Base-by-base conservation (phyloP, 2,797 vertebrate species). In the Crenuchus spilurus region DNA sequence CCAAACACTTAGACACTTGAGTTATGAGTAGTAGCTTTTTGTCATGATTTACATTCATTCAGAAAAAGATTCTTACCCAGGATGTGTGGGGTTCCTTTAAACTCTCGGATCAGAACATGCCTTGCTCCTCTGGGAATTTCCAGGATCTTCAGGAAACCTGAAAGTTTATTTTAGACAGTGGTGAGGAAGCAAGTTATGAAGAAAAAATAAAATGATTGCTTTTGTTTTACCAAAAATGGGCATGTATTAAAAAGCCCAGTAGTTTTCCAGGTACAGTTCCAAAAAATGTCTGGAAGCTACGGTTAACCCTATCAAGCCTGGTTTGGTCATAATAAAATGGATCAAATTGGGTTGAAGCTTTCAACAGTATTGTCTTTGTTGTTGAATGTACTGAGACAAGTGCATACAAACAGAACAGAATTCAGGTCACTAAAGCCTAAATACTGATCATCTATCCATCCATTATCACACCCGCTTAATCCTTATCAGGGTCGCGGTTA, bases 71-170 rank as follows among this genome's bases (percentile, higher is more conserved):
- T 10, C 74, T 71, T 90, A 99, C 98, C 96, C 0, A 99, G 90
- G 82, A 94, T 88, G 76, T 99, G 96, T 74, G 89, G 84, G 0
- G 93, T 93, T 60, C 91, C 80, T 18, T 92, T 95, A 20, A 93
- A 91, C 87, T 99, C 97, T 71, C 96, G 95, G 84, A 99, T 92
- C 72, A 96, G 91, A 55, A 99, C 91, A 77, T 97, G 97, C 42
- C 95, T 91, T 0, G 96, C 96, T 84, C 96, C 96, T 83, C 89
- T 88, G 1, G 97, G 97, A 80, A 99, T 97, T 88, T 99, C 97
- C 86, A 99, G 93, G 89, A 99, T 98, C 89, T 96, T 98, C 75
- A 98, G 80, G 68, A 95, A 95, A 67, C 96, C 98, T 99, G 28
- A 11, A 18, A 7, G 74, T 67, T 61, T 80, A 30, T 54, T 70